Evolutionary conservation across 2,113 vertebrate genomes (phyloP), one percentile per base, ranked within the genome.

Genomic region (Mixornis gularis): DNA sequence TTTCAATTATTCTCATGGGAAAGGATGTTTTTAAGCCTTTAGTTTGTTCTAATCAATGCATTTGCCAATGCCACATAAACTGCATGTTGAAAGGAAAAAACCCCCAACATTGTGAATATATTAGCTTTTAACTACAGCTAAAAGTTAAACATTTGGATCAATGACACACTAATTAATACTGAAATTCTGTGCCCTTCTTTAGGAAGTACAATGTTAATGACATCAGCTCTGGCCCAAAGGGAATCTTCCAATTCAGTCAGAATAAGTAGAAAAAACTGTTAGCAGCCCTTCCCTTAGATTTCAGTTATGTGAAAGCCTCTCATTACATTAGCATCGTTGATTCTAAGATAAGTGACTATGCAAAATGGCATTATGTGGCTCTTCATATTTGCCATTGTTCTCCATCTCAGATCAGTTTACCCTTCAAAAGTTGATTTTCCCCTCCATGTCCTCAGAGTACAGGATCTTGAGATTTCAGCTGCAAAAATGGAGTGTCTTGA

Each of bases 171-270:
- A 87, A 93, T 90, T 89, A 90, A 76, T 83, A 63, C 20, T 81
- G 71, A 83, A 90, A 95, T 85, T 80, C 38, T 14, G 5, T 71
- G 70, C 20, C 51, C 41, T 86, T 71, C 56, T 85, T 78, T 77
- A 65, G 44, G 38, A 87, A 58, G 36, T 24, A 48, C 34, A 51
- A 40, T 53, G 53, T 90, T 69, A 87, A 71, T 80, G 85, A 60
- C 43, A 87, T 53, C 64, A 63, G 44, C 36, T 77, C 25, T 55
- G 13, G 27, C 44, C 56, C 69, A 66, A 55, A 80, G 43, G 46
- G 30, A 77, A 71, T 66, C 63, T 64, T 77, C 40, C 38, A 80
- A 5, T 74, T 63, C 40, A 44, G 30, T n/a, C 56, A 60, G 58
- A 68, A 60, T 29, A 87, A 71, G 30, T 32, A 68, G 22, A 68